Percentiles rank a stretch among this genome's conserved stretches.
Conservation (phyloP, 2,113 vertebrate genomes). For the Proterorhinus semilunaris region DNA sequence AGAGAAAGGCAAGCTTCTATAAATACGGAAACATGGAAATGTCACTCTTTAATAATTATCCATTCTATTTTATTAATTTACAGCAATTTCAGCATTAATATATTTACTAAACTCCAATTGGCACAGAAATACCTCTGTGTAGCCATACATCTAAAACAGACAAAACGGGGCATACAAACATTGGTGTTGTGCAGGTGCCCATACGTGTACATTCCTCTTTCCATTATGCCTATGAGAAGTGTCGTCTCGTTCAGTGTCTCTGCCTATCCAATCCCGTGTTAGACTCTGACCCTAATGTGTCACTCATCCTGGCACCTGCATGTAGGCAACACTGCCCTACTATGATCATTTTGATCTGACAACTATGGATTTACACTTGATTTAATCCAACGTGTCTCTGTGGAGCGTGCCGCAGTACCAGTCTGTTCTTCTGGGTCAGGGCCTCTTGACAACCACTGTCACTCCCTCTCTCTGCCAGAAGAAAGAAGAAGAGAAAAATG, state of each 20-base stretch:
- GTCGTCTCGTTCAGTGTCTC: constrained; percentile 17
- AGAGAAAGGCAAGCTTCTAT: no score
- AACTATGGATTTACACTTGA: constrained; percentile 65
- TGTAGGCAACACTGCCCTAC: constrained; percentile 54
- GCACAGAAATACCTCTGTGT: not conserved
- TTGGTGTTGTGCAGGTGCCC: not conserved
- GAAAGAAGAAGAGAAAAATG: constrained; percentile 2
- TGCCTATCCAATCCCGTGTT: constrained; percentile 30
- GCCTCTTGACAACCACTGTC: constrained; percentile 62
- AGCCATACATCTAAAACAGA: no score
- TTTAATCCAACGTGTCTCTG: constrained; percentile 64
- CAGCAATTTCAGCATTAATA: no score
- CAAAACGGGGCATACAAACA: not conserved
- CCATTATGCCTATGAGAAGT: not conserved
- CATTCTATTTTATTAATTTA: no score
- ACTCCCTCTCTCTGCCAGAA: constrained; percentile 22
- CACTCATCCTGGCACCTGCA: constrained; percentile 64
- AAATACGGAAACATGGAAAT: no score
- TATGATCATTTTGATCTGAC: constrained; percentile 70
- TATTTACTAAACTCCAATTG: no score
- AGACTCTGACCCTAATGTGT: constrained; percentile 67
- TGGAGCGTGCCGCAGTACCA: constrained; percentile 51
- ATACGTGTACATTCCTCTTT: not conserved
- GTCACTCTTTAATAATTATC: no score
- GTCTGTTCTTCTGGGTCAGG: constrained; percentile 60